These are phyloP conservation scores for Tringa solitaria DNA, from an alignment of 2,113 vertebrate species.

Conservation along the genomic window DNA sequence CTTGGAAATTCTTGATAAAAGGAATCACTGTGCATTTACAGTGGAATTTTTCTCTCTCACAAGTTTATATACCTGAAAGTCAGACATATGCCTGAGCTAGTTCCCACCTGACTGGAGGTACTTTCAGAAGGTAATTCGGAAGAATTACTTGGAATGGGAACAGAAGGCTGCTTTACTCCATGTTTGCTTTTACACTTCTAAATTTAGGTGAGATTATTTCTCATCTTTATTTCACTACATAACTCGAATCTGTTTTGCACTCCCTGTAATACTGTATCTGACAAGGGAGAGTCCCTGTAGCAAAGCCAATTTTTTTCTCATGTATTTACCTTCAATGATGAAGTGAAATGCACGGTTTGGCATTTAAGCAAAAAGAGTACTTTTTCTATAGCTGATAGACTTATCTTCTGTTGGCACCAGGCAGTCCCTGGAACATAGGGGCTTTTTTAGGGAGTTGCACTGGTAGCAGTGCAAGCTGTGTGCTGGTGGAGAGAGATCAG, in stretches of 20 bases:
- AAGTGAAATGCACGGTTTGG: neutral
- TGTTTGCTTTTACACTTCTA: neutral
- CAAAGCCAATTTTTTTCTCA: neutral
- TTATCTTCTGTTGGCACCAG: neutral
- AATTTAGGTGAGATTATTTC: neutral
- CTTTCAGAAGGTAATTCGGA: neutral
- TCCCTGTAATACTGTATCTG: neutral
- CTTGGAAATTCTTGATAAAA: neutral
- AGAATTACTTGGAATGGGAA: neutral
- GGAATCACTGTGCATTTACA: neutral
- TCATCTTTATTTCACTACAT: neutral
- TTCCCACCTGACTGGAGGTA: neutral
- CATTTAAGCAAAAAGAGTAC: neutral
- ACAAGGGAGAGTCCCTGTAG: neutral
- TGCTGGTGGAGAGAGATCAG: neutral
- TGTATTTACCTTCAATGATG: neutral
- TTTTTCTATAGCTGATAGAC: neutral
- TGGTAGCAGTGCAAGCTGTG: neutral
- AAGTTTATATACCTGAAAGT: neutral
- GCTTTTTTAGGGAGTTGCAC: neutral
- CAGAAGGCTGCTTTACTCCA: neutral
- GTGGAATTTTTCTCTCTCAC: neutral
- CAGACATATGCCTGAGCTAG: neutral
- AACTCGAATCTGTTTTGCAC: neutral
- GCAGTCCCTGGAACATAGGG: neutral